Base-by-base conservation (phyloP, 2,113 vertebrate genomes). In the Saimiri boliviensis region DNA sequence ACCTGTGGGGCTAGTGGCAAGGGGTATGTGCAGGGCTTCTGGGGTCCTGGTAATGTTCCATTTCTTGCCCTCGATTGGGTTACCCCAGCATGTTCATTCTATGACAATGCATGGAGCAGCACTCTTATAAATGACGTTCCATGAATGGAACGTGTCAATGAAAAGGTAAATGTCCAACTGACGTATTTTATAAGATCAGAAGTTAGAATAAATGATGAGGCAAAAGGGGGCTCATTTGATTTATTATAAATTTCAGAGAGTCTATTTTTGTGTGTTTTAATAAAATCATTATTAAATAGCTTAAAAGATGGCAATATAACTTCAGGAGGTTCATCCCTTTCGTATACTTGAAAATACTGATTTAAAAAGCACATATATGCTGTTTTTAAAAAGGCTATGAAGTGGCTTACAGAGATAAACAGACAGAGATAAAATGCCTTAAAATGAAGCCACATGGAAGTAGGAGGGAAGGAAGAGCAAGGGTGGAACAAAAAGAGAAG, bases 211-310 rank as follows among this genome's bases (percentile, higher is more conserved):
- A 92, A 68, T n/a, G 91, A 84, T 52, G 54, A 25, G 27, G 83
- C 56, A 73, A 85, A 92, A 8, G 49, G 37, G n/a, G 68, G 10
- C 52, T 83, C 20, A 19, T 40, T 81, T 81, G 37, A 49, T 52
- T 40, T 49, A 54, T 86, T 40, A 89, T 21, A 91, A 45, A 87
- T 30, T 42, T 81, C 21, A 80, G 79, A 40, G 49, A 20, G 27
- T 32, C 13, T 30, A 45, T 91, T 83, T 83, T 58, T 76, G 63
- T n/a, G 27, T 71, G 87, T 74, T 94, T 73, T 35, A 91, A 76
- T 63, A 92, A 92, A 89, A 93, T 49, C 7, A n/a, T 4, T 84
- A 71, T 54, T 70, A 82, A 86, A 58, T 12, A 49, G 42, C 52
- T 89, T 89, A 73, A 68, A 73, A 93, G 12, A 93, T n/a, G 77